Base-by-base conservation (phyloP, 1,140 invertebrate genomes). In the Drosophila bocqueti region DNA sequence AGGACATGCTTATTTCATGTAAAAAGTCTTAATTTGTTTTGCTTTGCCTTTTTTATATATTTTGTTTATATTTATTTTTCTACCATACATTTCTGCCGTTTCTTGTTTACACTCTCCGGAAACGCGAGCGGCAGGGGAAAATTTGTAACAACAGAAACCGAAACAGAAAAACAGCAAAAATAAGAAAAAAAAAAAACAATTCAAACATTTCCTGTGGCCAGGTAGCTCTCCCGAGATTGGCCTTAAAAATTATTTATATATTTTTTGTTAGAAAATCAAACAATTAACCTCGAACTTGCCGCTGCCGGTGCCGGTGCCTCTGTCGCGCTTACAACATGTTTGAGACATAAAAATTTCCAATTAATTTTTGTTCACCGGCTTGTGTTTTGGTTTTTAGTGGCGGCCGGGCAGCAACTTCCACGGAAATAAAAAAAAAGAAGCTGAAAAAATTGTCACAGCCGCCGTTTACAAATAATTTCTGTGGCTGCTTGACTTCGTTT, bases 301-400 rank as follows among this genome's bases (percentile, higher is more conserved):
- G 65, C 31, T 31, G 31, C 8, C 68, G 66, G 10, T 46, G 47
- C n/a, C 55, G 29, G 15, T 54, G 54, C 40, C 46, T 38, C 75
- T 61, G 63, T 50, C 40, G 75, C 58, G 84, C 84, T 87, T 89
- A 87, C 83, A 86, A 83, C 83, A 87, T 87, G 85, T 89, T 87
- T 85, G 85, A 84, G 85, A 79, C 85, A 89, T 89, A 90, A 84
- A 89, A 89, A 89, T 89, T 89, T 89, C 85, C 85, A 89, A 89
- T 89, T 89, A 89, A 89, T 89, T 86, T 89, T 79, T 78, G 54
- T 69, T 78, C 60, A 38, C 63, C 54, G 60, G 36, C 67, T 49
- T 55, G 73, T 76, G 55, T 73, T 10, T 68, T 47, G 31, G 75
- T 84, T 84, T 61, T 86, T 79, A 83, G 71, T 83, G 80, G 76